Base-by-base conservation (phyloP, 2,113 vertebrate species). In the Oostethus manadensis region DNA sequence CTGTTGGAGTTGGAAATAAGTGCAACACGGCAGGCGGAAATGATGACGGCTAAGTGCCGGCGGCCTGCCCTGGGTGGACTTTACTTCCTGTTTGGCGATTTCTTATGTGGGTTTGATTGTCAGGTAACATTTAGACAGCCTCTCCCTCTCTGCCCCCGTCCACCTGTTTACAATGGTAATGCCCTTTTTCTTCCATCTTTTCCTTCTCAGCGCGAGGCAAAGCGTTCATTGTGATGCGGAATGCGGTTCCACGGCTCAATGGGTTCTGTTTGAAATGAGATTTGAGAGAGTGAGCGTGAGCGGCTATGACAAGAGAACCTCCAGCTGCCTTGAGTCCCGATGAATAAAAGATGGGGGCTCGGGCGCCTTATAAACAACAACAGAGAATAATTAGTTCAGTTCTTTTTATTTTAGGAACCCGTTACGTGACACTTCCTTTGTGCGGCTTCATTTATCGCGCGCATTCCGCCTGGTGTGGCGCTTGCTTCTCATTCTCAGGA, bases 261-360 rank as follows among this genome's bases (percentile, higher is more conserved):
- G 81, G 65, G 75, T 77, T 76, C 68, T 79, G 73, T 84, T 83
- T 85, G 80, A 89, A 84, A 89, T 88, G 72, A 87, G 79, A 80
- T 82, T 84, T 82, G 79, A 82, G 80, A 55, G 79, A 64, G 76
- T 70, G 75, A 79, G 76, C 66, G 64, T 57, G 76, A 77, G 79
- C 58, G 68, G 70, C 71, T 69, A 68, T 74, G 76, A 73, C 76
- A 79, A 78, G 66, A 76, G 77, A 79, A 81, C 66, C 73, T 73
- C 68, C 51, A 78, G 68, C 70, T 49, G 71, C 78, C 68, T 69
- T 18, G 73, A 49, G 38, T 73, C 77, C 61, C 73, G 71, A 88
- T 90, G 87, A 89, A 90, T 89, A 89, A 89, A 88, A 89, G 79
- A 88, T 90, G 76, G 67, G 60, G 51, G 64, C 45, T 61, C 59